Evolutionary conservation across 2,113 vertebrate genomes (phyloP).

Genomic region (Mobula hypostoma): DNA sequence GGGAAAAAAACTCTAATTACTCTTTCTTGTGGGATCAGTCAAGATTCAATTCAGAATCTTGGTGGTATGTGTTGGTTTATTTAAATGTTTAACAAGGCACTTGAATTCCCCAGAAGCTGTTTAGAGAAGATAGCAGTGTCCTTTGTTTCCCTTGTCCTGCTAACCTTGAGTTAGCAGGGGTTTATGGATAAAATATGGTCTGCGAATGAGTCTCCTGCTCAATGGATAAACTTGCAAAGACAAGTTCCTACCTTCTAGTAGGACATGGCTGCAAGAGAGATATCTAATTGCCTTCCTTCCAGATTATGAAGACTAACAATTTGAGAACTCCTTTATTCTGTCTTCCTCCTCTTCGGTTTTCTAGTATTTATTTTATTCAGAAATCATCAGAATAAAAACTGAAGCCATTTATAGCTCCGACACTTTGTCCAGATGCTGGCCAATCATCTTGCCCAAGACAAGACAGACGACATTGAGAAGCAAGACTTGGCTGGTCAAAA

Average conservation of each 20-base stretch:
- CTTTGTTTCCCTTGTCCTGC: no score
- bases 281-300: no score
- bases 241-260: no score
- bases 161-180: background rate
- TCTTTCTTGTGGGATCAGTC: background rate
- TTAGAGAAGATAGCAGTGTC: background rate
- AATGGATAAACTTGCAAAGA: background rate
- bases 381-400: background rate
- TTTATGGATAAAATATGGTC: no score
- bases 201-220: background rate
- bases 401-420: background rate
- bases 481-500: background rate
- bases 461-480: constrained; percentile 11
- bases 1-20: no score
- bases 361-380: background rate
- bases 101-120: background rate
- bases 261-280: no score
- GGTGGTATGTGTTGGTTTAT: background rate
- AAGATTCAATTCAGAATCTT: background rate
- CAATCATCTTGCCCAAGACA: background rate
- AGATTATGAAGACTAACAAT: no score
- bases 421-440: background rate
- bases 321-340: background rate
- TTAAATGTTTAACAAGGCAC: background rate
- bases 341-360: background rate